These are phyloP conservation scores for Aleiodes alternator DNA, from an alignment of 2,888 invertebrate genomes.

Conservation along the genomic window DNA sequence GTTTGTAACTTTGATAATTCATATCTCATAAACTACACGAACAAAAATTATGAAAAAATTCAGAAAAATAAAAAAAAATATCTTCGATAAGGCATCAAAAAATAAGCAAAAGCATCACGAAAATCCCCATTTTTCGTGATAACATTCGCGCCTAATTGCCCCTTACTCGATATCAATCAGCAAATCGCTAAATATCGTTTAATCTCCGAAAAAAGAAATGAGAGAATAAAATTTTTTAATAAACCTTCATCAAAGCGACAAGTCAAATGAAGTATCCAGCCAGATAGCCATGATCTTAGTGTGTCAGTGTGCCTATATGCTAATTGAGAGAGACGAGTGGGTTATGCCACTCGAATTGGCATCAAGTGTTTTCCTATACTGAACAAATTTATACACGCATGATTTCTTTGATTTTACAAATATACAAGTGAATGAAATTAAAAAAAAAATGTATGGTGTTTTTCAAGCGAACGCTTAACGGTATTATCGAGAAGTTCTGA, in stretches of 20 bases:
- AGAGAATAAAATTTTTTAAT: neutral
- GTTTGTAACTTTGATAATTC: too few species aligned
- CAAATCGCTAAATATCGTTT: too few species aligned
- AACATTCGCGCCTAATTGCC: too few species aligned
- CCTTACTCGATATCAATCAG: too few species aligned
- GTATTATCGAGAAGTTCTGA: slow-evolving; percentile 49
- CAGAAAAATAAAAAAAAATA: too few species aligned
- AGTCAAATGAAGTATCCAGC: neutral
- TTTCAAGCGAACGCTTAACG: slow-evolving; percentile 54
- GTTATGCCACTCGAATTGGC: slow-evolving; percentile 58
- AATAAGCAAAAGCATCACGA: too few species aligned
- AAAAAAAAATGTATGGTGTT: slow-evolving; percentile 39
- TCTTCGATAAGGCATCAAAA: too few species aligned
- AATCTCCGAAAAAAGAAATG: neutral
- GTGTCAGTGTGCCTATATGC: slow-evolving; percentile 73
- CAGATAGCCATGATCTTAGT: slow-evolving; percentile 62
- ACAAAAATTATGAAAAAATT: too few species aligned
- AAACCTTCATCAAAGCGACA: slow-evolving; percentile 4
- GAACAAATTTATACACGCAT: slow-evolving; percentile 11
- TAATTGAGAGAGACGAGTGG: slow-evolving; percentile 62
- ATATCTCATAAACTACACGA: too few species aligned
- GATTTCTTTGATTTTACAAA: slow-evolving; percentile 41
- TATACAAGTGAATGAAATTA: slow-evolving; percentile 9
- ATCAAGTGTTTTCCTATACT: slow-evolving; percentile 41
- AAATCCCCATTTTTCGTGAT: too few species aligned